phyloP scores from a whole-genome alignment of 2,797 vertebrate genomes.

The Tinamus major region DNA sequence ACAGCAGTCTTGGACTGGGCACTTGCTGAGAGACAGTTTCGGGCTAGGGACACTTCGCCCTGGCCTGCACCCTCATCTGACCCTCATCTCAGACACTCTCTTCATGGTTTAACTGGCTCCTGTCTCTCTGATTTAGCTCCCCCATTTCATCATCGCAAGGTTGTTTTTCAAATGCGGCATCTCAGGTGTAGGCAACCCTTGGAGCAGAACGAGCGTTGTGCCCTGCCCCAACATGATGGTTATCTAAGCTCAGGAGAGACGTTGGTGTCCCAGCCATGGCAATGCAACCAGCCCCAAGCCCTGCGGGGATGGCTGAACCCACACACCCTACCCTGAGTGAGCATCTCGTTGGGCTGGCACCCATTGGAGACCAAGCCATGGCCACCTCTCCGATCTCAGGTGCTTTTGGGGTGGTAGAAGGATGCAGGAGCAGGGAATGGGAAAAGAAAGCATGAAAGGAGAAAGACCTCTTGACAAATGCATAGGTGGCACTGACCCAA shows the following conservation, averaged over 20 bases:
- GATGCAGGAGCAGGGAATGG: background rate
- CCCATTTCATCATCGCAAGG: background rate
- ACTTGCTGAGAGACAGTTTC: background rate
- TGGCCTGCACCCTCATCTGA: background rate
- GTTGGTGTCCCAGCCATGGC: background rate
- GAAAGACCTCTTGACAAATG: background rate
- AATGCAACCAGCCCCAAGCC: background rate
- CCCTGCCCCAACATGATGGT: background rate
- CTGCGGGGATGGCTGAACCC: background rate
- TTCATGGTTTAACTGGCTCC: background rate
- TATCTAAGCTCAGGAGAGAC: background rate
- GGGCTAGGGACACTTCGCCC: background rate
- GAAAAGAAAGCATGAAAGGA: background rate
- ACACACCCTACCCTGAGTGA: accelerated
- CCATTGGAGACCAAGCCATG: background rate
- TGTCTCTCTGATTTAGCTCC: background rate
- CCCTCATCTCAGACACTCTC: background rate
- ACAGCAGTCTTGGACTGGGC: background rate
- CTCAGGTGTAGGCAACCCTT: background rate
- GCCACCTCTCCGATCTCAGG: background rate
- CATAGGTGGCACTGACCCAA: background rate
- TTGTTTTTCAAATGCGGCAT: background rate
- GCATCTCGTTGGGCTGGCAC: background rate
- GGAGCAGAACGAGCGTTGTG: background rate
- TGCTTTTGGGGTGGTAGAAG: background rate